Evolutionary conservation across 2,888 invertebrate species (phyloP).

Genomic region (Papilio elwesi): DNA sequence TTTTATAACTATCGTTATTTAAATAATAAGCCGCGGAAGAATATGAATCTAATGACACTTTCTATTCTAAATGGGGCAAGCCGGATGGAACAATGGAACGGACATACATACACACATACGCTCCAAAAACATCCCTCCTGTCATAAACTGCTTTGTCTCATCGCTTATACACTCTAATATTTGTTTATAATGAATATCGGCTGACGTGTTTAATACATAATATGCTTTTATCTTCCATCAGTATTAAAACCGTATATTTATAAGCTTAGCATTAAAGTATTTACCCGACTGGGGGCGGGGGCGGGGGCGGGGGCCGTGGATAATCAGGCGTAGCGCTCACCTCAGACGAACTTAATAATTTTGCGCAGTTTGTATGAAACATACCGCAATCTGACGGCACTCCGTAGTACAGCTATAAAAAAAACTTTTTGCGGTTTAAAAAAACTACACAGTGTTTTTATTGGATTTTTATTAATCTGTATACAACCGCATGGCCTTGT

Average conservation of each 20-base stretch:
- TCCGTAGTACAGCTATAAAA: conserved; percentile 1
- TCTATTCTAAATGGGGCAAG: too few species aligned
- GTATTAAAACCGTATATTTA: conserved; percentile 16
- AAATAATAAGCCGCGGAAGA: too few species aligned
- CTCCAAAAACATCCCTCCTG: too few species aligned
- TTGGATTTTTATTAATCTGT: conserved; percentile 8
- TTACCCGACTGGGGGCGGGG: background rate
- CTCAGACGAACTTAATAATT: conserved; percentile 29
- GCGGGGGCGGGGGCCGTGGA: conserved; percentile 17
- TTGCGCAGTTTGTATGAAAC: conserved; percentile 32
- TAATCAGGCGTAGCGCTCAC: conserved; percentile 34
- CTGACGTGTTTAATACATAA: background rate
- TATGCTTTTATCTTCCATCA: background rate
- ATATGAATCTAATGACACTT: too few species aligned
- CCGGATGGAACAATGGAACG: too few species aligned
- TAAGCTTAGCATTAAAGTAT: conserved; percentile 27
- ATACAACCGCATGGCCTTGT: background rate
- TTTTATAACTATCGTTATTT: too few species aligned
- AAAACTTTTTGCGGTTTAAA: conserved; percentile 18
- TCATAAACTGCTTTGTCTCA: too few species aligned
- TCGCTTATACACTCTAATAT: too few species aligned
- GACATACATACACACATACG: too few species aligned
- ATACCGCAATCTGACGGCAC: conserved; percentile 19
- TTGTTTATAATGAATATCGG: background rate
- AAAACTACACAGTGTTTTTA: conserved; percentile 20